Percentiles rank a stretch among this genome's conserved stretches.
phyloP scores from a whole-genome alignment of 2,113 vertebrate species.

The Pachycephala philippinensis region DNA sequence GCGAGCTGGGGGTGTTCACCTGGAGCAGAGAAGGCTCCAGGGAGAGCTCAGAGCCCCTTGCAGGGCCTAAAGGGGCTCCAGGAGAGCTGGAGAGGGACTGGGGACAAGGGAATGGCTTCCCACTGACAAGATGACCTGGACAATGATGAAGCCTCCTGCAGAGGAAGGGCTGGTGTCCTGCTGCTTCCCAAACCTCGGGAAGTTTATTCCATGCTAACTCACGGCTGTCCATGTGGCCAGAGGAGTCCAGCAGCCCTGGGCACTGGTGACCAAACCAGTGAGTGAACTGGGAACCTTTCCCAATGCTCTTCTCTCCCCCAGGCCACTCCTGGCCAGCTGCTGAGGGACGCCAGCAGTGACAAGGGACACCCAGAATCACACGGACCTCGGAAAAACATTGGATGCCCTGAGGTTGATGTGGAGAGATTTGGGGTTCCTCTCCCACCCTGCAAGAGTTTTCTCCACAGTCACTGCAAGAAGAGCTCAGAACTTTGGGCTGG shows the following conservation, averaged over 20 bases:
- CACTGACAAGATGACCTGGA: not conserved
- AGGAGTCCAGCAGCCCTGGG: not conserved
- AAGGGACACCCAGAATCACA: accelerated
- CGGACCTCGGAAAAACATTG: accelerated
- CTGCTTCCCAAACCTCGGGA: not conserved
- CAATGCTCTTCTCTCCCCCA: not conserved
- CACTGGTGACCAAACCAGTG: not conserved
- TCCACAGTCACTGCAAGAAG: not conserved
- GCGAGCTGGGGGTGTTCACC: not conserved
- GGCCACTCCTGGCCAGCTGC: not conserved
- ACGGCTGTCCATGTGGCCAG: accelerated
- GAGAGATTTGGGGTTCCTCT: not conserved
- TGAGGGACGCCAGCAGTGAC: accelerated
- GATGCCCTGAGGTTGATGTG: too few species aligned
- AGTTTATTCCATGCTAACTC: not conserved
- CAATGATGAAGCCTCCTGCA: not conserved
- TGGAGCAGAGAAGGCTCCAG: not conserved
- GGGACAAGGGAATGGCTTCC: not conserved
- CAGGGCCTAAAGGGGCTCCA: not conserved
- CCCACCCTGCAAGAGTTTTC: not conserved
- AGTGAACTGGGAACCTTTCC: not conserved
- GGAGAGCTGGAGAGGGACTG: not conserved
- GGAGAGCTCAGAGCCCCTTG: not conserved
- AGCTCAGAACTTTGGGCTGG: not conserved
- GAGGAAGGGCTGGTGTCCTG: not conserved